Base-by-base conservation (phyloP, 92 coral and sea anemone genomes). In the Isaurus tuberculatus region DNA sequence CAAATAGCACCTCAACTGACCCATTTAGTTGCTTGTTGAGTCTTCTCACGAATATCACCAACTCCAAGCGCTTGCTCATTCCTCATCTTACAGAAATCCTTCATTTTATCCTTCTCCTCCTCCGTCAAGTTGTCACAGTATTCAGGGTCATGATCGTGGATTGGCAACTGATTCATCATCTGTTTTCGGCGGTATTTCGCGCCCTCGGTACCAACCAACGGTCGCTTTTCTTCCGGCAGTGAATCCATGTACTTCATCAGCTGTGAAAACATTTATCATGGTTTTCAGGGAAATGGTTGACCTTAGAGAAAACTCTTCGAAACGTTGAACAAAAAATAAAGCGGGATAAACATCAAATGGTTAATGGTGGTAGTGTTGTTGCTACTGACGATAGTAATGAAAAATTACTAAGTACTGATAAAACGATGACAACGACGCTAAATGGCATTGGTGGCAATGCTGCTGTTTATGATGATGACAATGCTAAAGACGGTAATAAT, bases 91-190 rank as follows among this genome's bases (percentile, higher is more conserved):
- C 97, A 91, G 87, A 97, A 97, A 53, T 91, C 92, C 27, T 88
- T 86, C 99, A 97, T 97, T 33, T 90, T 91, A 4, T 88, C 89
- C 72, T 61, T 94, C 77, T 97, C 99, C 53, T 87, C 84, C 6
- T 94, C 98, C 25, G 94, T 88, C 69, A 97, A 85, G 57, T 72
- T 87, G 80, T 94, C 98, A 60, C 99, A 97, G 85, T 92, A 97
- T 72, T 87, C 80, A n/a, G 89, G 90, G 75, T 94, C 98, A 72
- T 97, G 98, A 87, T 97, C 99, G 63, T 97, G 98, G 69, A 93
- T 95, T 1, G 99, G 99, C 9, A 97, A 88, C 86, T 97, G 99
- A 36, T 88, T 94, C 94, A 94, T 93, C 99, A 97, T 97, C 77
- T 97, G 99, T 55, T 90, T 90, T 44, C 99, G 97, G 55, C 99